Evolutionary conservation across 1,140 invertebrate genomes (phyloP).

Genomic region (Drosophila leontia): DNA sequence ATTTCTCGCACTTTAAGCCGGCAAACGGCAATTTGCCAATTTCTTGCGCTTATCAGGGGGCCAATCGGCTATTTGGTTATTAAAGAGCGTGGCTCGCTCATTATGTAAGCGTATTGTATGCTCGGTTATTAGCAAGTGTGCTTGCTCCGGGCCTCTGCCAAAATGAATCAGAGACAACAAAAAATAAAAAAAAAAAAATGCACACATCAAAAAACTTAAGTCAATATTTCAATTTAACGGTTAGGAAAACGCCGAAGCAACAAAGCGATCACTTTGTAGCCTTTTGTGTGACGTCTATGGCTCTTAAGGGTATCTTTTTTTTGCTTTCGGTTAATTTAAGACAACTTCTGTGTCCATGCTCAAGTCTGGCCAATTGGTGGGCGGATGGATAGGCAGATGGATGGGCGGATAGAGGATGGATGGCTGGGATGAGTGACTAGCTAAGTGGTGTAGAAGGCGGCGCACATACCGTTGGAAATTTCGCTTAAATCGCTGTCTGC

Average conservation of each 20-base stretch:
- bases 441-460: conserved; percentile 48
- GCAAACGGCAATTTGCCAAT: conserved; percentile 60
- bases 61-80: conserved; percentile 68
- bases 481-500: conserved; percentile 30
- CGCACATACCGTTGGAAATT: conserved; percentile 39
- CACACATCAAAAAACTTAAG: conserved; percentile 56
- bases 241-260: conserved; percentile 60
- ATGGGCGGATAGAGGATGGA: conserved; percentile 8
- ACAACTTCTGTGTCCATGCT: conserved; percentile 68
- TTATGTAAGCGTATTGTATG: conserved; percentile 65
- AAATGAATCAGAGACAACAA: conserved; percentile 46
- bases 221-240: conserved; percentile 81
- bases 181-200: conserved; percentile 17
- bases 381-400: conserved; percentile 24
- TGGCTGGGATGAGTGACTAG: conserved; percentile 31
- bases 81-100: conserved; percentile 68
- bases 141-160: conserved; percentile 33
- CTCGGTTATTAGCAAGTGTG: conserved; percentile 70
- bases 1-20: conserved; percentile 65
- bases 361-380: conserved; percentile 50
- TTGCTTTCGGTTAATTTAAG: conserved; percentile 73
- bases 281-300: conserved; percentile 67
- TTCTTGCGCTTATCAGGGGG: conserved; percentile 68
- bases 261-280: conserved; percentile 66
- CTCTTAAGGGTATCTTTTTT: conserved; percentile 53